A percentile compares a stretch with the other conserved stretches of the same genome.
Evolutionary conservation across 2,113 vertebrate species (phyloP).

Genomic region (Ameiurus melas): DNA sequence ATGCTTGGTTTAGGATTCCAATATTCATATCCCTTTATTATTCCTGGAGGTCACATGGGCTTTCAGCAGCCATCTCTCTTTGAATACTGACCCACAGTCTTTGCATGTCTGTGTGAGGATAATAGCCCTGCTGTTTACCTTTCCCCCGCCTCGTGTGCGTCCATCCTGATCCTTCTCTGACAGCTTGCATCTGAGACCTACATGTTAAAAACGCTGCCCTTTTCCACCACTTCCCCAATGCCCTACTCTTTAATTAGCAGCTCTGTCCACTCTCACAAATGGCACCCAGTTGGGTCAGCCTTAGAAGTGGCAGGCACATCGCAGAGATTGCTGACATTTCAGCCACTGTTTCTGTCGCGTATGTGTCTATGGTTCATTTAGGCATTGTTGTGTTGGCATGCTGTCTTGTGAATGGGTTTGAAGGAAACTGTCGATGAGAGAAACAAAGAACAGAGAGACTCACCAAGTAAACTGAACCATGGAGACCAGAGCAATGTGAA

Average conservation of each 20-base stretch:
- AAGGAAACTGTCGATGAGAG: slow-evolving; percentile 27
- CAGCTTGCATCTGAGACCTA: slow-evolving; percentile 26
- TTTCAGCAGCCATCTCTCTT: slow-evolving; percentile 30
- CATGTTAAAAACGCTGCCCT: slow-evolving; percentile 29
- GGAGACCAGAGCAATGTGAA: slow-evolving; percentile 8
- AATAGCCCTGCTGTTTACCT: slow-evolving; percentile 48
- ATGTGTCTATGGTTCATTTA: slow-evolving; percentile 18
- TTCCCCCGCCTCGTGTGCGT: slow-evolving; percentile 2
- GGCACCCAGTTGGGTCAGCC: slow-evolving; percentile 11
- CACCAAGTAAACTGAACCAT: slow-evolving; percentile 30
- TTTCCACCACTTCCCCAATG: slow-evolving; percentile 8
- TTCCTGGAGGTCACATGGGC: not conserved
- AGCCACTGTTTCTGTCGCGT: slow-evolving; percentile 9
- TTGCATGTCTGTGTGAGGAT: slow-evolving; percentile 39
- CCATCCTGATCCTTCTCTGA: not conserved
- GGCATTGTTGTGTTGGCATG: not conserved
- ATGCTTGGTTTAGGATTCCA: not conserved
- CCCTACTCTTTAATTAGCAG: slow-evolving; percentile 38
- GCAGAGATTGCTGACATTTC: slow-evolving; percentile 26
- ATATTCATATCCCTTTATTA: slow-evolving; percentile 7
- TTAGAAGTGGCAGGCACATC: slow-evolving; percentile 28
- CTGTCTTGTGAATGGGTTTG: slow-evolving; percentile 33
- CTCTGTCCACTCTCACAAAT: slow-evolving; percentile 36
- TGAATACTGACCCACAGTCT: slow-evolving; percentile 27
- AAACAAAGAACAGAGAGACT: slow-evolving; percentile 33